Conservation (phyloP, 2,113 vertebrate species). For the Bambusicola thoracicus region DNA sequence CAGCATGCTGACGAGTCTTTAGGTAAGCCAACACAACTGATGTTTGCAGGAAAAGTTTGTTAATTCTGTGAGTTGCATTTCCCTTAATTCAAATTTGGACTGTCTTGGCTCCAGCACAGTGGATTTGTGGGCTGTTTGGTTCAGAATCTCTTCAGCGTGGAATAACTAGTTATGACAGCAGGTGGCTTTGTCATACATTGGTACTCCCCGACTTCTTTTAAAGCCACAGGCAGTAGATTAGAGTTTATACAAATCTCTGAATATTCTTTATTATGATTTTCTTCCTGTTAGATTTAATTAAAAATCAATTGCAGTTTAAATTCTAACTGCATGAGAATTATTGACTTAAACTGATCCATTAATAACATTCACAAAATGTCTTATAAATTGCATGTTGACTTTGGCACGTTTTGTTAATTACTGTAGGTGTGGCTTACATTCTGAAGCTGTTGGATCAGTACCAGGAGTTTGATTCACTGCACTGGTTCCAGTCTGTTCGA, state of each 20-base stretch:
- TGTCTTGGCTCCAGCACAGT: background rate
- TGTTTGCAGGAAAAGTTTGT: background rate
- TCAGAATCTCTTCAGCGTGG: background rate
- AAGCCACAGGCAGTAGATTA: background rate
- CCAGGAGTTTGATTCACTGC: slow-evolving; percentile 97
- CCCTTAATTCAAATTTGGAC: background rate
- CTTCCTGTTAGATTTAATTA: background rate
- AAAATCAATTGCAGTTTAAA: background rate
- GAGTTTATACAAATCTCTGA: background rate
- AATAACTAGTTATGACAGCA: background rate
- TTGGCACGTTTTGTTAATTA: slow-evolving; percentile 5
- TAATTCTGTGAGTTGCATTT: background rate
- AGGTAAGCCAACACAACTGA: background rate
- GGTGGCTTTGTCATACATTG: background rate
- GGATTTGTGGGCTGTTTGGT: background rate
- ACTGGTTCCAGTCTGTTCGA: slow-evolving; percentile 98
- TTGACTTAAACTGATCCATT: background rate
- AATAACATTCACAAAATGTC: background rate
- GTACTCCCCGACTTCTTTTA: background rate
- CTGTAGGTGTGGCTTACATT: slow-evolving; percentile 95
- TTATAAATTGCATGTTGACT: background rate
- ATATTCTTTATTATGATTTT: background rate
- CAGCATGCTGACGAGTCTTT: background rate
- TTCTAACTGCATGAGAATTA: background rate
- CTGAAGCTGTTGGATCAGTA: slow-evolving; percentile 98